Percentiles rank a stretch among this genome's conserved stretches.
Conservation (phyloP, 2,113 vertebrate species). For the Oncorhynchus nerka region DNA sequence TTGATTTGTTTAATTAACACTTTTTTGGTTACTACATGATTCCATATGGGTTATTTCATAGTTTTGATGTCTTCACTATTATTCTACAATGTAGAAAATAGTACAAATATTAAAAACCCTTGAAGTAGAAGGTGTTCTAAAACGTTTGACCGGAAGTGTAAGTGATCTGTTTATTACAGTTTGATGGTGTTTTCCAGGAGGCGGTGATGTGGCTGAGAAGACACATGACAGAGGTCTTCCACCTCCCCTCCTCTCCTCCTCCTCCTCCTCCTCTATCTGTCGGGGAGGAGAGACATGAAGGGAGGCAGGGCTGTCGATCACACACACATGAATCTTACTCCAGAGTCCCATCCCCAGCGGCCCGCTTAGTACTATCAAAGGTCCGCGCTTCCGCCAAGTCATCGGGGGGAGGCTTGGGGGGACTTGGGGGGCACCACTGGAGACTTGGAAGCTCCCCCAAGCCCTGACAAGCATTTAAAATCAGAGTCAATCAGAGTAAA, state of each 20-base stretch:
- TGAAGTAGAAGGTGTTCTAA: no score
- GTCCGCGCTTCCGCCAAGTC: slow-evolving; percentile 3
- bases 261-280: not conserved
- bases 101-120: no score
- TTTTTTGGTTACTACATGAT: no score
- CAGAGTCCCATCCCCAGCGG: not conserved
- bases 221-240: slow-evolving; percentile 5
- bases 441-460: not conserved
- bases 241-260: no score
- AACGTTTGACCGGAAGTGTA: not conserved
- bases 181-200: not conserved
- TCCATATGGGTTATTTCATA: no score
- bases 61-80: no score
- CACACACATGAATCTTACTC: no score
- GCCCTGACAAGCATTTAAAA: not conserved
- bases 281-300: no score
- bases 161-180: slow-evolving; percentile 11
- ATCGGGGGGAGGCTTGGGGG: not conserved
- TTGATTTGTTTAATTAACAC: no score
- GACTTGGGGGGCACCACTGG: no score
- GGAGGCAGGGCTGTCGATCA: not conserved
- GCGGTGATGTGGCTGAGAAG: not conserved
- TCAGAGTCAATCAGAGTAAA: slow-evolving; percentile 17
- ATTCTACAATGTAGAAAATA: no score
- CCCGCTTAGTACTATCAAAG: not conserved